Conservation (phyloP, 2,113 vertebrate genomes). For the Catharus minimus region DNA sequence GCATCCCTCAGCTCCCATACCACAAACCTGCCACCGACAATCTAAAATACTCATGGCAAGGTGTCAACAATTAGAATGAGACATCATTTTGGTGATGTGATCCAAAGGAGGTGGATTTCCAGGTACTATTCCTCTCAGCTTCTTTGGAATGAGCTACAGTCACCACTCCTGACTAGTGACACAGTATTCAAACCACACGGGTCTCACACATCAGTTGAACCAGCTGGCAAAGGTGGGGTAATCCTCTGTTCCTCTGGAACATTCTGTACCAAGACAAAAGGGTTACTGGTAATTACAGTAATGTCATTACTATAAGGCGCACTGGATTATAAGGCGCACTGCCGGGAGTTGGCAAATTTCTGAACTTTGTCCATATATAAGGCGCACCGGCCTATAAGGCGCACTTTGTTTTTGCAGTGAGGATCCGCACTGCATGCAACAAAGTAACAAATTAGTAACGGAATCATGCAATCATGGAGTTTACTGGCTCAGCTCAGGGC, state of each 20-base stretch:
- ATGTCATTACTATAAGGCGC: too few relatives aligned
- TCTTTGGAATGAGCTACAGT: neutral
- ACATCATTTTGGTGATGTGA: neutral
- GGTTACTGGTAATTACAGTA: neutral
- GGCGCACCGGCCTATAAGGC: too few relatives aligned
- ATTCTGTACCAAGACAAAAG: neutral
- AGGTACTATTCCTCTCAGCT: neutral
- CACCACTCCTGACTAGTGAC: accelerated
- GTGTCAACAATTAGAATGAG: neutral
- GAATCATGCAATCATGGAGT: too few relatives aligned
- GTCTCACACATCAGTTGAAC: neutral
- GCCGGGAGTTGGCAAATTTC: too few relatives aligned
- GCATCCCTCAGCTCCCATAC: too few relatives aligned
- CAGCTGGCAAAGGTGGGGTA: neutral
- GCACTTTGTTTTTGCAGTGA: too few relatives aligned
- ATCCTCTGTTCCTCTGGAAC: neutral
- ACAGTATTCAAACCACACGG: neutral
- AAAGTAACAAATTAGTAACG: too few relatives aligned
- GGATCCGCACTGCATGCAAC: too few relatives aligned
- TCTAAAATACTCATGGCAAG: neutral
- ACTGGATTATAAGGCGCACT: too few relatives aligned
- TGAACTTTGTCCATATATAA: too few relatives aligned
- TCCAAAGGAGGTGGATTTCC: neutral
- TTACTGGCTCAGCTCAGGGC: too few relatives aligned
- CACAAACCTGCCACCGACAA: too few relatives aligned